Evolutionary conservation across 2,888 invertebrate species (phyloP), one percentile per base, ranked within the genome.

Genomic region (Dusona sp.): DNA sequence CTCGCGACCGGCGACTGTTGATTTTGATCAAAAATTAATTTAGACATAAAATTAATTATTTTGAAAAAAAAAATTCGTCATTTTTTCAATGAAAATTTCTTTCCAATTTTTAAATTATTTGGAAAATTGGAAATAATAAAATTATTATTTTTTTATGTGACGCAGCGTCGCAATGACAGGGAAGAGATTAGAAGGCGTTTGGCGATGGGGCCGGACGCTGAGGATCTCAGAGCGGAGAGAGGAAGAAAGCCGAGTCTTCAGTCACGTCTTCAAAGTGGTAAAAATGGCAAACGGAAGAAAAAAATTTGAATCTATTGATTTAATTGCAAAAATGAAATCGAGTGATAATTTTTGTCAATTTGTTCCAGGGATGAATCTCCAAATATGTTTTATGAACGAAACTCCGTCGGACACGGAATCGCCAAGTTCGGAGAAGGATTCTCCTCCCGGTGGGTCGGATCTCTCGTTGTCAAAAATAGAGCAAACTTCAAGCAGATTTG

Each of bases 311-410:
- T 33, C 4, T 3, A 9, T 38, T 38, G 9, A 38, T 38, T 38
- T 38, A 33, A 38, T 38, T 9, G 9, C 8, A 38, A 38, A 38
- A 38, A 38, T 38, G 38, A 6, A 8, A 38, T 9, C 1, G 7
- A 38, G 9, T 9, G 0, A 38, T 38, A 38, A 61, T 38, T 6
- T 74, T 9, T 16, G 4, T 2, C 8, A 11, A 33, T 45, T 61
- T n/a, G 6, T 42, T 61, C 6, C 94, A 97, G 97, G 98, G 90
- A 98, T 97, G 97, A 98, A 98, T 95, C 96, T 98, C 77, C 98
- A 98, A 95, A 98, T 99, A 92, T 98, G 98, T 95, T 98, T 98
- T 95, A 98, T 98, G 97, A 98, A 98, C 94, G 98, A 99, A 94
- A 97, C 97, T 81, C 97, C 97, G 85, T 97, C 97, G 77, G 98